Evolutionary conservation across 2,797 vertebrate genomes (phyloP), one percentile per base, ranked within the genome.

Genomic region (Limnodromus scolopaceus): DNA sequence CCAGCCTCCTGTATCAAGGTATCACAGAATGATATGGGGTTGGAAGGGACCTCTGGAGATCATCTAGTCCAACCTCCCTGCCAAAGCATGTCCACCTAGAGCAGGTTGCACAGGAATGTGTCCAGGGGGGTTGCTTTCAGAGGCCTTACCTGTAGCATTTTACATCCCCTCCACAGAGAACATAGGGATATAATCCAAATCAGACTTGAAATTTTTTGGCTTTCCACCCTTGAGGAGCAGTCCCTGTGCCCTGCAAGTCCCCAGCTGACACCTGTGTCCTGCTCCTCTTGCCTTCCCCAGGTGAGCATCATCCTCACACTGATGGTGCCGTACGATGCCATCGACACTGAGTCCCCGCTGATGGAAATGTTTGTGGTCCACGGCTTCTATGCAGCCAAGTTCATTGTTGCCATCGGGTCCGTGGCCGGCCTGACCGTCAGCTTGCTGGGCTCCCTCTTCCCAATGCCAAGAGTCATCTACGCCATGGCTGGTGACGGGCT

Each of bases 361-460:
- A 99, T 99, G 99, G 99, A 99, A 98, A 99, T 99, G 99, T 99
- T 99, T 48, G 99, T 98, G 2, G 98, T 94, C 60, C 99, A 99
- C 1, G 99, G 99, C 32, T 99, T 99, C 97, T 97, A 99, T 1
- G 98, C 98, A 43, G 99, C 99, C 61, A 99, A 99, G 87, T 99
- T 99, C 94, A 97, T 98, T 0, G 99, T 99, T 87, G 99, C 99
- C 11, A 98, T 99, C 0, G 99, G 99, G 20, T 98, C 99, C 0
- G 98, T 99, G 4, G 99, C 99, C 0, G 99, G 99, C 9, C 98
- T 99, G 78, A 99, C 99, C 0, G 99, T 99, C 75, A 99, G 99
- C 64, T 97, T 99, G 93, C 97, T 99, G 96, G 99, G 99, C 27
- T 99, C 99, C 9, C 97, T 99, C 85, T 99, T 99, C 95, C 99